These are phyloP conservation scores for Apodemus agrarius DNA, from an alignment of 2,797 vertebrate species.

Conservation along the genomic window DNA sequence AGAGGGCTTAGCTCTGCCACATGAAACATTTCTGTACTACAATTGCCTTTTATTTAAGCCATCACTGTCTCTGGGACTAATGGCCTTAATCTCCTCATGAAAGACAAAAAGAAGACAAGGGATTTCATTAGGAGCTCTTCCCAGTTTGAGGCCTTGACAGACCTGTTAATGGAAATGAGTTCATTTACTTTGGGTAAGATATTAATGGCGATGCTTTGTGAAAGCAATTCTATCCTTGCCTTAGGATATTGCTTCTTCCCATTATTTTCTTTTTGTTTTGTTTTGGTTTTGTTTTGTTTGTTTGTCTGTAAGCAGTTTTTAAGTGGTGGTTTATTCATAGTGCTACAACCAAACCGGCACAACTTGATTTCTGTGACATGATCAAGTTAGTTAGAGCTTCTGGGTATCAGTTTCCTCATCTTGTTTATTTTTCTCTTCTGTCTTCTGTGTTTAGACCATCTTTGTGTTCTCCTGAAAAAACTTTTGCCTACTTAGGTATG, in stretches of 20 bases:
- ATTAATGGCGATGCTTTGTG: neutral
- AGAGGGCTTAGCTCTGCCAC: constrained; percentile 30
- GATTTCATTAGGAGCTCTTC: neutral
- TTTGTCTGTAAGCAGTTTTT: neutral
- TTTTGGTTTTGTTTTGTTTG: too few species aligned
- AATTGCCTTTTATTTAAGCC: constrained; percentile 71
- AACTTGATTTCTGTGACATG: neutral
- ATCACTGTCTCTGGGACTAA: constrained; percentile 53
- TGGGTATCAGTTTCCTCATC: neutral
- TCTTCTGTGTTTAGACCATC: neutral
- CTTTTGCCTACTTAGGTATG: neutral
- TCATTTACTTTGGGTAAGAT: constrained; percentile 31
- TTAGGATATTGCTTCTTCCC: neutral
- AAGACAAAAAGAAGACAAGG: constrained; percentile 30
- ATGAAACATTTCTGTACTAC: constrained; percentile 22
- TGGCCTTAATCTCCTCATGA: constrained; percentile 50
- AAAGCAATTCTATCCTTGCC: neutral
- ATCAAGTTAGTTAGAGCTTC: neutral
- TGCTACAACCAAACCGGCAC: neutral
- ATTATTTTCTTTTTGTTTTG: neutral
- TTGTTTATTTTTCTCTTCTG: neutral
- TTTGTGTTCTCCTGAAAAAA: neutral
- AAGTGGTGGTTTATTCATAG: neutral
- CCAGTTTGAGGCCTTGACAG: neutral
- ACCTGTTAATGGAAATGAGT: neutral